phyloP scores from a whole-genome alignment of 2,888 invertebrate genomes.

The Ectobius pallidus region DNA sequence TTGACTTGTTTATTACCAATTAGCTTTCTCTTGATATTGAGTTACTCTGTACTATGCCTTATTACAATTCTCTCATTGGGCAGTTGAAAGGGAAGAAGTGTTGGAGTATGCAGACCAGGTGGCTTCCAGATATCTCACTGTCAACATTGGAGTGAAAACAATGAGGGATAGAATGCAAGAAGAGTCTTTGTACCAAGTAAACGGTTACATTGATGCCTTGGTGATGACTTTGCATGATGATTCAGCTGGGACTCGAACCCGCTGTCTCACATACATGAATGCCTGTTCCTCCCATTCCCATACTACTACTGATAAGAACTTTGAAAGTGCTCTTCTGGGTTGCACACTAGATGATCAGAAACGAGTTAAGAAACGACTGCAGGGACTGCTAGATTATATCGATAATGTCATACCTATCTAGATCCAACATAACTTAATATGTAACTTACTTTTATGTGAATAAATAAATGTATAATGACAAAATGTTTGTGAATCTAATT shows the following conservation, averaged over 20 bases:
- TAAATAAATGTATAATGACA: no score
- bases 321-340: slow-evolving; percentile 79
- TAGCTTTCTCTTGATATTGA: no score
- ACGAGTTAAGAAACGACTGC: slow-evolving; percentile 79
- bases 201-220: slow-evolving; percentile 69
- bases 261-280: slow-evolving; percentile 74
- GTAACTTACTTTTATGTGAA: no score
- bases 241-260: slow-evolving; percentile 63
- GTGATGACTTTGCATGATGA: slow-evolving; percentile 70
- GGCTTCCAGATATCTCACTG: slow-evolving; percentile 75
- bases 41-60: no score
- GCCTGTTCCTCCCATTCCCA: slow-evolving; percentile 70
- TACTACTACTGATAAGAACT: slow-evolving; percentile 73
- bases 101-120: slow-evolving; percentile 77
- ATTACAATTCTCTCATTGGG: slow-evolving; percentile 41
- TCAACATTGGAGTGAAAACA: slow-evolving; percentile 79
- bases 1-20: no score
- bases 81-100: slow-evolving; percentile 81
- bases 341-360: slow-evolving; percentile 90
- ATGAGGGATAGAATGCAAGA: slow-evolving; percentile 79
- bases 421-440: no score
- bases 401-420: no score
- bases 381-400: slow-evolving; percentile 80
- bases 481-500: no score
- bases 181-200: slow-evolving; percentile 81